Evolutionary conservation across 2,797 vertebrate species (phyloP).

Genomic region (Acanthornis magna): DNA sequence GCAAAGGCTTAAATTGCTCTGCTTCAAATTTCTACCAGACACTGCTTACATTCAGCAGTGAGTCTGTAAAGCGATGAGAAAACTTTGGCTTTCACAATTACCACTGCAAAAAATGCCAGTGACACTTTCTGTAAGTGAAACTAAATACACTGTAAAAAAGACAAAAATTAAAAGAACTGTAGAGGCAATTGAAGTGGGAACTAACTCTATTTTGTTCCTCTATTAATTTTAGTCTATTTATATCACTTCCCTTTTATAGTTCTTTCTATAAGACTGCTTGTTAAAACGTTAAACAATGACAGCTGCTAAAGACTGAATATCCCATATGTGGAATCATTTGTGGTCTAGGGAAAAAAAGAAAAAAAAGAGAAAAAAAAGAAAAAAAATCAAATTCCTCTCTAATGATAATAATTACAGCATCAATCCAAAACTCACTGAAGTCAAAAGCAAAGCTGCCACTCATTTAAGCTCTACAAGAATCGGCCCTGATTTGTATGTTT

Average conservation of each 20-base stretch:
- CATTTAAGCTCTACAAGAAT: neutral
- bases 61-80: neutral
- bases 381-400: neutral
- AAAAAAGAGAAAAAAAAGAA: neutral
- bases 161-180: conserved; percentile 40
- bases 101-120: neutral
- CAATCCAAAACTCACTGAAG: neutral
- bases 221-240: conserved; percentile 54
- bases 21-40: conserved; percentile 11
- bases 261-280: conserved; percentile 31
- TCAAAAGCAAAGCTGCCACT: neutral
- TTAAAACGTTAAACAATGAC: conserved; percentile 55
- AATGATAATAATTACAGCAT: conserved; percentile 38
- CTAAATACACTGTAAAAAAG: conserved; percentile 35
- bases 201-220: conserved; percentile 31
- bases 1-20: neutral
- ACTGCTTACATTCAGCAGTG: neutral
- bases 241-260: conserved; percentile 48
- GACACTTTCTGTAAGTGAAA: conserved; percentile 13
- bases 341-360: neutral
- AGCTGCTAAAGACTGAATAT: conserved; percentile 39
- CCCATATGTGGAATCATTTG: conserved; percentile 28
- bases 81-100: neutral
- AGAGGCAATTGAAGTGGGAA: conserved; percentile 30
- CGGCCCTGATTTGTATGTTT: neutral